Conservation (phyloP, 1,140 invertebrate species). For the Diploscapter pachys region DNA sequence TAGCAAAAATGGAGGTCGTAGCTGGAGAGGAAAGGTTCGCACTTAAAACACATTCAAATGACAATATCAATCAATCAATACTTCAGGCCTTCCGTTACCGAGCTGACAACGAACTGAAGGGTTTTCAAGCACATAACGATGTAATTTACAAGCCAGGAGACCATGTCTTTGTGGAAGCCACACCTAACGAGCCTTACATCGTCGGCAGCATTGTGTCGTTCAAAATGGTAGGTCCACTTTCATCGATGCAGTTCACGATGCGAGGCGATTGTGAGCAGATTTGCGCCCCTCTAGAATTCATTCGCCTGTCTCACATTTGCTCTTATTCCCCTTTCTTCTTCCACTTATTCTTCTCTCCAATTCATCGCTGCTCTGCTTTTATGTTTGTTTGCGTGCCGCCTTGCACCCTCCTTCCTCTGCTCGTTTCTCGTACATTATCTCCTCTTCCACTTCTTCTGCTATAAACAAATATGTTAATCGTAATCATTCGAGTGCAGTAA, state of each 20-base stretch:
- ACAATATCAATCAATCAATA: too few relatives aligned
- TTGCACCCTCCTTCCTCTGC: too few relatives aligned
- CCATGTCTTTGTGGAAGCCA: conserved; percentile 35
- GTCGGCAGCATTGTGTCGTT: conserved; percentile 35
- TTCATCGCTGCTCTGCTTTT: too few relatives aligned
- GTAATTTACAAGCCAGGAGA: conserved; percentile 30
- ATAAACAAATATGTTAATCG: too few relatives aligned
- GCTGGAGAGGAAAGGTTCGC: too few relatives aligned
- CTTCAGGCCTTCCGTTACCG: conserved; percentile 33
- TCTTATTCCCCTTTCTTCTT: neutral
- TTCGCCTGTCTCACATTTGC: neutral
- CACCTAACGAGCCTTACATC: conserved; percentile 26
- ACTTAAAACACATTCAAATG: too few relatives aligned
- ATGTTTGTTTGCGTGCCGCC: too few relatives aligned
- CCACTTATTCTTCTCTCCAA: neutral
- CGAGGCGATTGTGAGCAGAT: neutral
- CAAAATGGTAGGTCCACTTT: conserved; percentile 36
- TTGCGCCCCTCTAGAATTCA: conserved; percentile 3
- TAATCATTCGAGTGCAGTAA: too few relatives aligned
- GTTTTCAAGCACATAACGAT: conserved; percentile 33
- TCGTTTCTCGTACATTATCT: too few relatives aligned
- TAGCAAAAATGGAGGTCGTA: too few relatives aligned
- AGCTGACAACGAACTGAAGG: conserved; percentile 29
- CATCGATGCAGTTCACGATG: too few relatives aligned
- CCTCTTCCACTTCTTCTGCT: too few relatives aligned